Base-by-base conservation (phyloP, 2,113 vertebrate genomes). In the Platysteira castanea region DNA sequence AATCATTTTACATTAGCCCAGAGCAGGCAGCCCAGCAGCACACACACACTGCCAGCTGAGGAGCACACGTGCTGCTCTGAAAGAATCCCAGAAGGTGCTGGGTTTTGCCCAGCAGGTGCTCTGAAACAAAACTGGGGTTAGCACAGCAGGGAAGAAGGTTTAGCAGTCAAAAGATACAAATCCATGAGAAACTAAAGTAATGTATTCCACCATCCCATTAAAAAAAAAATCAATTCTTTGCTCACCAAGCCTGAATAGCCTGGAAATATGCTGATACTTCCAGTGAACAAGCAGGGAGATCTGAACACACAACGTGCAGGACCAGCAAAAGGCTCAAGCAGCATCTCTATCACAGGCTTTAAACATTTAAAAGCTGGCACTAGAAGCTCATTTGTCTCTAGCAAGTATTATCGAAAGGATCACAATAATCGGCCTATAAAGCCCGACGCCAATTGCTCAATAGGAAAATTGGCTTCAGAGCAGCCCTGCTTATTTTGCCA, bases 391-490 rank as follows among this genome's bases (percentile, higher is more conserved):
- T 91, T 88, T 9, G 22, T 90, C 90, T 76, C 82, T 26, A 88
- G 75, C 81, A 80, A 88, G 85, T 42, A 70, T 87, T 77, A 96
- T 64, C 7, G 0, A 88, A 95, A 89, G 78, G 87, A 73, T 90
- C 82, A 46, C 54, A 87, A 87, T 91, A 76, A 93, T 95, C 54
- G 0, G 89, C 74, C 93, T 76, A 50, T 65, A 87, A 94, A 94
- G 75, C 42, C 33, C 6, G 0, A 83, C 0, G 10, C 82, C 82
- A 95, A 93, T 77, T 88, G 75, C 84, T 96, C 93, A 88, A 86
- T 13, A 90, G 78, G 84, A 82, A 91, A 90, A 94, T 18, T 90
- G 93, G 89, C 91, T 93, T 83, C 75, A 65, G 93, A 89, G 75
- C 67, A 87, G 78, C 50, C 74, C 57, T 22, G 50, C 70, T 91